These are phyloP conservation scores for Oryzias curvinotus DNA, from an alignment of 2,113 vertebrate genomes.

Conservation along the genomic window DNA sequence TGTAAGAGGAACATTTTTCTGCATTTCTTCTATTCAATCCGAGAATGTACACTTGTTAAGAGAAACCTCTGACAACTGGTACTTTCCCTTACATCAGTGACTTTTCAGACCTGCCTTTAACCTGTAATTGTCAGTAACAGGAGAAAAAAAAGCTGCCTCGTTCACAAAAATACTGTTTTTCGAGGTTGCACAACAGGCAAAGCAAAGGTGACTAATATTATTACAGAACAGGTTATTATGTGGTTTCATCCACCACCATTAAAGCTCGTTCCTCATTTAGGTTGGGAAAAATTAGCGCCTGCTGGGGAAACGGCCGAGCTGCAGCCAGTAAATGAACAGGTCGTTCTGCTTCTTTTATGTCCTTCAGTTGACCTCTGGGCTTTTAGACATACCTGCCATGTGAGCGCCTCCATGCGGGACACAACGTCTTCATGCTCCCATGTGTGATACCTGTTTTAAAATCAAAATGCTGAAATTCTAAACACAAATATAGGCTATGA, in stretches of 20 bases:
- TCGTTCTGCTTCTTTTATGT: background rate
- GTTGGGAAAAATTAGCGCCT: background rate
- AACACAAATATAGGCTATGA: no score
- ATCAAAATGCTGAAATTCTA: no score
- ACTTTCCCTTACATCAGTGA: background rate
- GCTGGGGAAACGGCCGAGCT: background rate
- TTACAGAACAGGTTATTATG: slow-evolving; percentile 1
- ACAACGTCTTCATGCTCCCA: no score
- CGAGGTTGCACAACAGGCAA: background rate
- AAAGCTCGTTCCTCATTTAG: no score
- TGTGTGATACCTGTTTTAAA: no score
- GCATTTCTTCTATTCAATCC: no score
- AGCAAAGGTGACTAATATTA: background rate
- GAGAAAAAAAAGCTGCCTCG: background rate
- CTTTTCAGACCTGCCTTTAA: background rate
- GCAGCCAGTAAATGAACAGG: slow-evolving; percentile 13
- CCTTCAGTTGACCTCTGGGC: no score
- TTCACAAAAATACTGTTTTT: background rate
- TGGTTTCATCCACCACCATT: background rate
- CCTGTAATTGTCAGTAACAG: background rate
- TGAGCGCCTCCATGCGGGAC: no score
- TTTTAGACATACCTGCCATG: no score
- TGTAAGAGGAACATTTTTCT: no score
- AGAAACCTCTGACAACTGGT: background rate
- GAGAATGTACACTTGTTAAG: no score